phyloP scores from a whole-genome alignment of 2,797 vertebrate species.

The Danio choprae region DNA sequence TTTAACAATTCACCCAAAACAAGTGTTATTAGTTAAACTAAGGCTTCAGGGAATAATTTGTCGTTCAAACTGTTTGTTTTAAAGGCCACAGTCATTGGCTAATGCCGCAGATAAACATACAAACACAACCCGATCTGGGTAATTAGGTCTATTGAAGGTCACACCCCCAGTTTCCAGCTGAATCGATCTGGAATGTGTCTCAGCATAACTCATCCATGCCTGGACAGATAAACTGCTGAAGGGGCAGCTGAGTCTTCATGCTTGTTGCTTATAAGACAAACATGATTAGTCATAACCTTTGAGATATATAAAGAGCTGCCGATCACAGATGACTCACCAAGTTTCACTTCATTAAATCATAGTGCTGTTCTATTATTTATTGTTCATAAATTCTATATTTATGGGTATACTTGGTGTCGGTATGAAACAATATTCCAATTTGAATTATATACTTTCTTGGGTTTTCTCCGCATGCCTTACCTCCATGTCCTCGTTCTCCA shows the following conservation, averaged over 20 bases:
- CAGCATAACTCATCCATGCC: not conserved
- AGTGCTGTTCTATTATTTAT: not conserved
- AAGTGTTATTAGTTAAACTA: not conserved
- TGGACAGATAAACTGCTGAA: not conserved
- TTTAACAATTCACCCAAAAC: no score
- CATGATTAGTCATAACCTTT: not conserved
- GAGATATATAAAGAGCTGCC: no score
- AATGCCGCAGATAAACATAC: not conserved
- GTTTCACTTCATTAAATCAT: not conserved
- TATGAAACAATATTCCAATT: not conserved
- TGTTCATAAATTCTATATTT: not conserved
- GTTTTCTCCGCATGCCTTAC: not conserved
- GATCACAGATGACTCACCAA: not conserved
- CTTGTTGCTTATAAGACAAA: not conserved
- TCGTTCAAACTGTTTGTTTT: not conserved
- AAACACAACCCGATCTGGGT: not conserved
- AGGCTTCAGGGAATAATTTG: not conserved
- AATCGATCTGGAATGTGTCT: not conserved
- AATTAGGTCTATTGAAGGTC: not conserved
- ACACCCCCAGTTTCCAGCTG: not conserved
- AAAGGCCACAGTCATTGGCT: not conserved
- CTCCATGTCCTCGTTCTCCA: slow-evolving; percentile 42
- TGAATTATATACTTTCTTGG: not conserved
- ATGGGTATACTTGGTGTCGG: not conserved
- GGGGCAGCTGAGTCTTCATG: not conserved